phyloP scores from a whole-genome alignment of 2,888 invertebrate genomes.

The Lissonota sp. region DNA sequence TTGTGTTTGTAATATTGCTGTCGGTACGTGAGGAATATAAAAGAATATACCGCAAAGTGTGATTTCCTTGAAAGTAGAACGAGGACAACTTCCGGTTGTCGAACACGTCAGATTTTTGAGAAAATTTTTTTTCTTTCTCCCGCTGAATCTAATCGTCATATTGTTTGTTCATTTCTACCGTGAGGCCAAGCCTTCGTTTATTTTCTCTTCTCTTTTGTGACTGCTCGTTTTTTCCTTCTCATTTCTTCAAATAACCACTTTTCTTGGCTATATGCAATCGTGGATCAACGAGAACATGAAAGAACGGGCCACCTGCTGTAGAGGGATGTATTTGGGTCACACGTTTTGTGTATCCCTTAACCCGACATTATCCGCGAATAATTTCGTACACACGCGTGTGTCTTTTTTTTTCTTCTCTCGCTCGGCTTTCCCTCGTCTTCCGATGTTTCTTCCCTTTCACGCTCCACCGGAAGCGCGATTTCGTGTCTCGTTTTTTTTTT shows the following conservation, averaged over 20 bases:
- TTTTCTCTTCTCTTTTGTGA: not conserved
- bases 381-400: slow-evolving; percentile 26
- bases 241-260: not conserved
- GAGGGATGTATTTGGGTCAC: slow-evolving; percentile 57
- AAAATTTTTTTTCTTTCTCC: slow-evolving; percentile 39
- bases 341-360: slow-evolving; percentile 49
- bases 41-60: slow-evolving; percentile 57
- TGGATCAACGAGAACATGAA: slow-evolving; percentile 13
- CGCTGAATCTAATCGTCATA: not conserved
- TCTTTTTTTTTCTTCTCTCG: slow-evolving; percentile 12
- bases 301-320: slow-evolving; percentile 57
- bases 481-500: not conserved
- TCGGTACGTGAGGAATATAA: slow-evolving; percentile 19
- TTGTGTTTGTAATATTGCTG: slow-evolving; percentile 27
- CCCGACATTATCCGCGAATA: slow-evolving; percentile 46
- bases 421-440: slow-evolving; percentile 43
- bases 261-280: not conserved
- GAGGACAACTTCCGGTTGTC: slow-evolving; percentile 63
- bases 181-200: slow-evolving; percentile 28
- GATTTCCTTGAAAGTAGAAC: slow-evolving; percentile 58
- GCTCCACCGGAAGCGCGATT: slow-evolving; percentile 61
- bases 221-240: not conserved
- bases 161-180: not conserved
- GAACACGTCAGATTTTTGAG: slow-evolving; percentile 45
- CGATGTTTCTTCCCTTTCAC: slow-evolving; percentile 45